These are phyloP conservation scores for Mohoua ochrocephala DNA, from an alignment of 2,113 vertebrate species.

Conservation along the genomic window DNA sequence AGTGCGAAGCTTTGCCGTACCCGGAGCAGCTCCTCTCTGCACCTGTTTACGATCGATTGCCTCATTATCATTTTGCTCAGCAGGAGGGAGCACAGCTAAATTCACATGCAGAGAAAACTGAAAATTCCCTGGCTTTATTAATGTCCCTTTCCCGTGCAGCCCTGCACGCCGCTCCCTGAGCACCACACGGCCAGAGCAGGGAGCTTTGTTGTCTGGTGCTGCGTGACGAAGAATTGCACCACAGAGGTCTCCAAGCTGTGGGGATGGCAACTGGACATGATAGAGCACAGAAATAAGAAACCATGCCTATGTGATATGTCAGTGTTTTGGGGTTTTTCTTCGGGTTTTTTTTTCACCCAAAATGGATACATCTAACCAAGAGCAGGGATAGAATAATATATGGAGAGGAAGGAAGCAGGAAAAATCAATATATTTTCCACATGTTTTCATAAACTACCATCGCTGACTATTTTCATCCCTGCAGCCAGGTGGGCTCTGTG, in stretches of 20 bases:
- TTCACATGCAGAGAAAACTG: neutral
- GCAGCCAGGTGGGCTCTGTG: neutral
- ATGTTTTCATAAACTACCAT: neutral
- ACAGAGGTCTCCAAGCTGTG: neutral
- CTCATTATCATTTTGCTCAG: constrained; percentile 43
- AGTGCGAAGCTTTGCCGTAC: neutral
- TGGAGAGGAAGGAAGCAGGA: neutral
- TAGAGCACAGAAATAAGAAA: neutral
- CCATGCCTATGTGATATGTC: too few relatives aligned
- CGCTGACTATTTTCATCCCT: neutral
- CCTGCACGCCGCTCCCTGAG: rapidly evolving
- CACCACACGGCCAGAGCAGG: rapidly evolving
- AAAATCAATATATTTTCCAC: neutral
- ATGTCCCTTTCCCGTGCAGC: neutral
- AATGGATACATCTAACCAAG: neutral
- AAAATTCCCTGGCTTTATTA: neutral
- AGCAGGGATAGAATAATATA: neutral
- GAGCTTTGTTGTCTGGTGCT: neutral
- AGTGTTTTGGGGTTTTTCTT: neutral
- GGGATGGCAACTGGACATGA: neutral
- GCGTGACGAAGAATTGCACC: neutral
- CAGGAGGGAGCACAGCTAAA: neutral
- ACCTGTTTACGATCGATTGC: constrained; percentile 10
- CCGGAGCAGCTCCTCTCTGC: neutral
- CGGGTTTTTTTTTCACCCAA: rapidly evolving